Conservation (phyloP, 2,888 invertebrate species). For the Drosophila robusta region DNA sequence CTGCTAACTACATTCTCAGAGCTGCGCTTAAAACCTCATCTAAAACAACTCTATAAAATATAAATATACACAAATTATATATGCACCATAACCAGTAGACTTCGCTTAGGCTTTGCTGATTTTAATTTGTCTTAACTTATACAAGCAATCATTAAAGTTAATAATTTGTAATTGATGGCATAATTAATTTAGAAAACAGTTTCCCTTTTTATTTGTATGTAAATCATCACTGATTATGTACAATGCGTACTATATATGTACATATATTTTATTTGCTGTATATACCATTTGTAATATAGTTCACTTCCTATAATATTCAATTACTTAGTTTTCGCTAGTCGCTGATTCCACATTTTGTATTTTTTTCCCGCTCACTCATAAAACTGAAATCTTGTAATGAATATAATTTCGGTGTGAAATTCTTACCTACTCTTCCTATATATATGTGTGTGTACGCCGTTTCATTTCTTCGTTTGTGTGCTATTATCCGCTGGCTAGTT, state of each 20-base stretch:
- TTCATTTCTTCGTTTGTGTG: conserved; percentile 63
- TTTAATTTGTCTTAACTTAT: too few species aligned
- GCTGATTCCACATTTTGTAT: background rate
- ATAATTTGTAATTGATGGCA: too few species aligned
- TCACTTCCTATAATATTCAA: background rate
- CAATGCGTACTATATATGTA: background rate
- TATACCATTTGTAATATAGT: conserved; percentile 2
- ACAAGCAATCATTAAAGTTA: background rate
- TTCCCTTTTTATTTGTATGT: background rate
- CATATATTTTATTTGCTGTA: background rate
- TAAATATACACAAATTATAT: background rate
- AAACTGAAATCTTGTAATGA: conserved; percentile 4
- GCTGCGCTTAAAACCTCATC: conserved; percentile 33
- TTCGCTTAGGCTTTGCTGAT: conserved; percentile 40
- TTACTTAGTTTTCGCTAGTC: background rate
- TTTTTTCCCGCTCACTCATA: conserved; percentile 2
- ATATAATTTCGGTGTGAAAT: conserved; percentile 20
- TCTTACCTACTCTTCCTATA: conserved; percentile 27
- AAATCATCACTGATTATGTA: too few species aligned
- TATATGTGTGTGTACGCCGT: conserved; percentile 28
- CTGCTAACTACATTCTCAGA: conserved; percentile 37
- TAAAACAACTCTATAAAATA: conserved; percentile 6
- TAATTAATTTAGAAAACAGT: too few species aligned
- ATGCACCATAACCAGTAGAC: conserved; percentile 27
- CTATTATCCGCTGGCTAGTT: conserved; percentile 77